Percentiles rank a stretch among this genome's conserved stretches.
Conservation (phyloP, 2,797 vertebrate species). For the Pteronotus mesoamericanus region DNA sequence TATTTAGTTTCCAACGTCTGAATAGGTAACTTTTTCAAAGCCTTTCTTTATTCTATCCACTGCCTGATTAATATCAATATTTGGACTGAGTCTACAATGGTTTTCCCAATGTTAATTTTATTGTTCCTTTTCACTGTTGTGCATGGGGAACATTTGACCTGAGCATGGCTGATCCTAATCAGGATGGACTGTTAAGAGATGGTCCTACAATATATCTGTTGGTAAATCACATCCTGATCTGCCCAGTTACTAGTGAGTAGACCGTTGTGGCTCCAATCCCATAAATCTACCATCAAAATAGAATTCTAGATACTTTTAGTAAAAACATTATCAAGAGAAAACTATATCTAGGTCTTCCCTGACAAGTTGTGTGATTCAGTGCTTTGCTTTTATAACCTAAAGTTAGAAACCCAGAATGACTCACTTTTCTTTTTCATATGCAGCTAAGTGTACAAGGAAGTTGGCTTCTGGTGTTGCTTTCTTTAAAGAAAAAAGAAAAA, state of each 20-base stretch:
- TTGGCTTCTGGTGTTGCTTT: conserved; percentile 74
- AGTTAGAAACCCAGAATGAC: conserved; percentile 60
- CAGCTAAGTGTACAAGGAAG: conserved; percentile 76
- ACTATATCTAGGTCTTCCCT: conserved; percentile 52
- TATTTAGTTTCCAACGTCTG: not conserved
- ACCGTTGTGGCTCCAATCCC: not conserved
- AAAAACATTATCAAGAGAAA: conserved; percentile 45
- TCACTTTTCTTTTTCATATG: conserved; percentile 55
- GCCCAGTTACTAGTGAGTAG: not conserved
- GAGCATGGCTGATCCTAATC: not conserved
- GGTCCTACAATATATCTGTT: not conserved
- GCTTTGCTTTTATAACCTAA: conserved; percentile 64
- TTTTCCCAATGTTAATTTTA: not conserved
- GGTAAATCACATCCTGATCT: conserved; percentile 32
- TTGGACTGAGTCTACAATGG: not conserved
- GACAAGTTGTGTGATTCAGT: conserved; percentile 56
- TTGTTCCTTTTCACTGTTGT: not conserved
- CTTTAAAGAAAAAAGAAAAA: conserved; percentile 68
- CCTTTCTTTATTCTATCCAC: not conserved
- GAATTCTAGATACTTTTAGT: conserved; percentile 50
- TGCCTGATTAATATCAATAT: not conserved
- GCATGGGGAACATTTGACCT: not conserved
- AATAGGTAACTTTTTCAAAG: not conserved
- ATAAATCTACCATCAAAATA: conserved; percentile 49
- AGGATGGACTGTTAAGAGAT: not conserved